Conservation (phyloP, 2,113 vertebrate species). For the Lutjanus erythropterus region DNA sequence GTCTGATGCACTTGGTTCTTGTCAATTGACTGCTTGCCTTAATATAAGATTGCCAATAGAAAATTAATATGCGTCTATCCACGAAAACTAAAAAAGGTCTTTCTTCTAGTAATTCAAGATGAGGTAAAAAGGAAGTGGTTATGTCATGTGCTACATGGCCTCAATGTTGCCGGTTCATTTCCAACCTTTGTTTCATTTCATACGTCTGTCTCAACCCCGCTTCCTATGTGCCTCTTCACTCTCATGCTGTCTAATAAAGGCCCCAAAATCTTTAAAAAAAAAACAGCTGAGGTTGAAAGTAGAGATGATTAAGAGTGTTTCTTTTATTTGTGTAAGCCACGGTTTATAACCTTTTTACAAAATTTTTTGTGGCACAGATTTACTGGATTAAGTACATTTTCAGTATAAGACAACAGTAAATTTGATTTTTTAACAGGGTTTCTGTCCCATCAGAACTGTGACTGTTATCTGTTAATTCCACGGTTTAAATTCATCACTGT, state of each 20-base stretch:
- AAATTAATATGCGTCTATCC: background rate
- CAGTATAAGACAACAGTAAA: slow-evolving; percentile 1
- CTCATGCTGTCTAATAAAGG: too few relatives aligned
- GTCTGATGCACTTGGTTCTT: slow-evolving; percentile 78
- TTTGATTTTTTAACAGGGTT: slow-evolving; percentile 46
- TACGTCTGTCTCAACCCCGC: too few relatives aligned
- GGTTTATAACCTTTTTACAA: background rate
- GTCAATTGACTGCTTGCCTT: slow-evolving; percentile 82
- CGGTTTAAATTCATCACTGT: too few relatives aligned
- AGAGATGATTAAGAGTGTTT: background rate
- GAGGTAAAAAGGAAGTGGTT: background rate
- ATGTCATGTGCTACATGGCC: too few relatives aligned
- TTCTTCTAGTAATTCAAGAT: background rate
- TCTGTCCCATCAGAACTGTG: slow-evolving; percentile 84
- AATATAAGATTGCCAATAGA: background rate
- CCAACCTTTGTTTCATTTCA: too few relatives aligned
- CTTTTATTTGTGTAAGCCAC: background rate
- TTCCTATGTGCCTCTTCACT: too few relatives aligned
- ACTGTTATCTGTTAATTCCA: too few relatives aligned
- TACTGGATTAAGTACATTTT: background rate
- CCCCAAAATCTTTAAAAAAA: too few relatives aligned
- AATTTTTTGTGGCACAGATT: too few relatives aligned
- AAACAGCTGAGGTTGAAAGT: background rate
- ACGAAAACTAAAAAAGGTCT: background rate
- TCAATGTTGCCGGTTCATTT: too few relatives aligned